Evolutionary conservation across 2,113 vertebrate species (phyloP), one percentile per base, ranked within the genome.

Genomic region (Sitta europaea): DNA sequence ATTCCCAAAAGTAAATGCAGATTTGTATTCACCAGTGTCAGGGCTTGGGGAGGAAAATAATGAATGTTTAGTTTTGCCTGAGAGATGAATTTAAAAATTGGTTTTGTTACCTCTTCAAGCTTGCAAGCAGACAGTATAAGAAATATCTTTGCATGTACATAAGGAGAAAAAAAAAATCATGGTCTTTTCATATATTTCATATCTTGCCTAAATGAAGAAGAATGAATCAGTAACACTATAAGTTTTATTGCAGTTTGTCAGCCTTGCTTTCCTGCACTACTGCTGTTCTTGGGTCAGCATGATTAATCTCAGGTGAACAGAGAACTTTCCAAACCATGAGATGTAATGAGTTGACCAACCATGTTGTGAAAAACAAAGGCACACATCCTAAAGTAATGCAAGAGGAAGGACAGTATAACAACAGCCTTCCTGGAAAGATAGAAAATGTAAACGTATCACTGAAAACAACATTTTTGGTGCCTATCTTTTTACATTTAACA

Each of bases 1-100:
- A 31, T 93, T 86, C 68, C 74, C 88, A 66, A 63, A 92, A 75
- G 88, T 61, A 95, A 81, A 89, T 68, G 71, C 72, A 25, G 63
- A 40, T 94, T 91, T 94, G 25, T 92, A 62, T 68, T 74, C 65
- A 48, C 22, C 57, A 38, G 33, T 45, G 47, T 93, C 90, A 62
- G 55, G 35, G 62, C 25, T n/a, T 12, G 15, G 38, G 45, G 35
- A 83, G 51, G 59, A 79, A 92, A 94, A 51, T 74, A 15, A 78
- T 57, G 43, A 66, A 50, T 36, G 81, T 51, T 87, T 33, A 6
- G 27, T 83, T 93, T 90, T 85, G 72, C 38, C 48, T 62, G 27
- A 45, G 81, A 91, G 66, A 57, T 50, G 8, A 86, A 38, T 96
- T 91, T 91, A 45, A 83, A 42, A 91, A 47, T 47, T 45, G 33